phyloP scores from a whole-genome alignment of 2,113 vertebrate genomes.

The Nipponia nippon region DNA sequence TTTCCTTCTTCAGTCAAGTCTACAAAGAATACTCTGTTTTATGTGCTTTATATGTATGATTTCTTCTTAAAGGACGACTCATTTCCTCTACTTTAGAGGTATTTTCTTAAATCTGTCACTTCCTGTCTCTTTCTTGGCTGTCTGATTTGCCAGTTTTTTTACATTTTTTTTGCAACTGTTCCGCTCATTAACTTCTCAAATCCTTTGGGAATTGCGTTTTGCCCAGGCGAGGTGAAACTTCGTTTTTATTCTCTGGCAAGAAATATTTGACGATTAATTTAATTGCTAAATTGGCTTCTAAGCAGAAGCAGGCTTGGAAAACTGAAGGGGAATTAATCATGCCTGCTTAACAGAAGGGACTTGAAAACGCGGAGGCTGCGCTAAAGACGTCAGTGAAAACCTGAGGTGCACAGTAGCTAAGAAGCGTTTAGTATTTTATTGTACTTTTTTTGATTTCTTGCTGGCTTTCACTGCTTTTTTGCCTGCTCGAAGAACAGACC shows the following conservation, averaged over 20 bases:
- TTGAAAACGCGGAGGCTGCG: not conserved
- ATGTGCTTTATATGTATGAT: conserved; percentile 20
- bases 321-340: conserved; percentile 54
- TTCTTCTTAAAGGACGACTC: conserved; percentile 41
- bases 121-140: conserved; percentile 39
- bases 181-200: not conserved
- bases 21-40: conserved; percentile 58
- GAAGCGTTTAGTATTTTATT: conserved; percentile 1
- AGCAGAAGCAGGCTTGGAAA: conserved; percentile 46
- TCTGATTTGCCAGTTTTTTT: conserved; percentile 38
- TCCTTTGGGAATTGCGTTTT: not conserved
- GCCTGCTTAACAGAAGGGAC: not conserved
- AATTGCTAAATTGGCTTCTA: conserved; percentile 61
- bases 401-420: not conserved
- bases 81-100: conserved; percentile 60
- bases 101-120: conserved; percentile 63
- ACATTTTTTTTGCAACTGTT: conserved; percentile 30
- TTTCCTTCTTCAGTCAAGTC: not conserved
- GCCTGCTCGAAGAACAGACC: not conserved
- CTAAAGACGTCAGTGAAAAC: not conserved
- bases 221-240: conserved; percentile 27
- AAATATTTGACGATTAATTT: conserved; percentile 55
- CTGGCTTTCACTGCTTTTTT: not conserved
- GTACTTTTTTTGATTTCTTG: not conserved
- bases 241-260: conserved; percentile 21